These are phyloP conservation scores for Eudemis profundana DNA, from an alignment of 2,888 invertebrate genomes.

Conservation along the genomic window DNA sequence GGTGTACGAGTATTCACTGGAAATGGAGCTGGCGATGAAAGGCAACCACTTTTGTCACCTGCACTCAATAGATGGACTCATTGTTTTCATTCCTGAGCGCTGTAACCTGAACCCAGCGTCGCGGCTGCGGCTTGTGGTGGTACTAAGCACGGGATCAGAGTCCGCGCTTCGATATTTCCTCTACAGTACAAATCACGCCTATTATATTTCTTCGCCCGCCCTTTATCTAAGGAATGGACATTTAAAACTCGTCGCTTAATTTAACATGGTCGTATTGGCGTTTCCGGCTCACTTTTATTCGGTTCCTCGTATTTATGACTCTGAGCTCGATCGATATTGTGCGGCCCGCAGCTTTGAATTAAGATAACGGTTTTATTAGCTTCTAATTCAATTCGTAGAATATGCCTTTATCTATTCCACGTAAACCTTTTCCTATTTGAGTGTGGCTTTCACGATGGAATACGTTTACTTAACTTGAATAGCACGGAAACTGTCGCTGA, in stretches of 20 bases:
- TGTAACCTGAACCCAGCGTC: slow-evolving; percentile 66
- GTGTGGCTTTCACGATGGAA: slow-evolving; percentile 59
- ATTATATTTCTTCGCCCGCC: slow-evolving; percentile 47
- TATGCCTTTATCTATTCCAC: slow-evolving; percentile 65
- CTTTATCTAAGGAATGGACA: slow-evolving; percentile 48
- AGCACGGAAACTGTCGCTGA: neutral
- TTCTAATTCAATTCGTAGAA: slow-evolving; percentile 70
- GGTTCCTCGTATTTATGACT: slow-evolving; percentile 62
- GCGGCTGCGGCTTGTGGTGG: slow-evolving; percentile 61
- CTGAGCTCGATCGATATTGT: slow-evolving; percentile 66
- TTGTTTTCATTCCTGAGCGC: slow-evolving; percentile 69
- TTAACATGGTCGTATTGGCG: slow-evolving; percentile 41
- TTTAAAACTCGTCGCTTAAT: slow-evolving; percentile 47
- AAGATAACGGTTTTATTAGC: slow-evolving; percentile 78
- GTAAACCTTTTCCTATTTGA: slow-evolving; percentile 57
- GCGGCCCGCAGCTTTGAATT: slow-evolving; percentile 68
- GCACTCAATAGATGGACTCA: slow-evolving; percentile 62
- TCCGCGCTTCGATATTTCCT: slow-evolving; percentile 48
- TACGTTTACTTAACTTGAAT: neutral
- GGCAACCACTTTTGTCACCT: slow-evolving; percentile 60
- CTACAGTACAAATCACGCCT: slow-evolving; percentile 44
- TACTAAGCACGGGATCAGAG: slow-evolving; percentile 46
- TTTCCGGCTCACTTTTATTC: slow-evolving; percentile 57
- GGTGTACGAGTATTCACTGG: slow-evolving; percentile 12
- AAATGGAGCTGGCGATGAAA: slow-evolving; percentile 30